Conservation (phyloP, 2,797 vertebrate species). For the Melopsittacus undulatus region DNA sequence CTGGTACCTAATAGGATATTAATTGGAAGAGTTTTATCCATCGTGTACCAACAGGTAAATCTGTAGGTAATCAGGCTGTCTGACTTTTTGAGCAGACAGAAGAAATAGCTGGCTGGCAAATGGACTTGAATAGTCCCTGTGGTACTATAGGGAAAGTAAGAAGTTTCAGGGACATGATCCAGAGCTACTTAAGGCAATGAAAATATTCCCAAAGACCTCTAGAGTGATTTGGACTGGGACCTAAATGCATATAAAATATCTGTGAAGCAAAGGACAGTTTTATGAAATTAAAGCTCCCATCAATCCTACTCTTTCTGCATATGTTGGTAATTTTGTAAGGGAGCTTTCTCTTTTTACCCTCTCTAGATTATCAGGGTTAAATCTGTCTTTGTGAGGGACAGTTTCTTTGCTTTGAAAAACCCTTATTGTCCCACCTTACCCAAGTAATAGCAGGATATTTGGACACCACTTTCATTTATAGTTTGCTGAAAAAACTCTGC, state of each 20-base stretch:
- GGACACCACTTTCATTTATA: background rate
- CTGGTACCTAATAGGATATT: background rate
- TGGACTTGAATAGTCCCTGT: background rate
- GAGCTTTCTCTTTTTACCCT: background rate
- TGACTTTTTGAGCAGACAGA: background rate
- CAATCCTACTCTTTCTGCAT: background rate
- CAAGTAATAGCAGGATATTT: background rate
- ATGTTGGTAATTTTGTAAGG: background rate
- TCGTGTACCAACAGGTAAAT: background rate
- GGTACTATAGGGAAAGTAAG: background rate
- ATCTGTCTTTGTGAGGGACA: background rate
- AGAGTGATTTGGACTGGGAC: background rate
- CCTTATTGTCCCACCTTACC: background rate
- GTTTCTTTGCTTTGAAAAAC: background rate
- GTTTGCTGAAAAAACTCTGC: background rate
- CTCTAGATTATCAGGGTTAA: background rate
- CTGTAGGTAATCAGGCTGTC: background rate
- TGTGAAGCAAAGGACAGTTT: background rate
- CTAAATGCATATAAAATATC: background rate
- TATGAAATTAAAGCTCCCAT: background rate
- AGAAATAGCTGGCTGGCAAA: constrained; percentile 14
- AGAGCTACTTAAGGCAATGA: background rate
- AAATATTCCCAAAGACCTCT: background rate
- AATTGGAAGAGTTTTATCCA: background rate
- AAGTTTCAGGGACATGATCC: background rate